phyloP scores from a whole-genome alignment of 2,797 vertebrate species.

The Dendrocincla fuliginosa region DNA sequence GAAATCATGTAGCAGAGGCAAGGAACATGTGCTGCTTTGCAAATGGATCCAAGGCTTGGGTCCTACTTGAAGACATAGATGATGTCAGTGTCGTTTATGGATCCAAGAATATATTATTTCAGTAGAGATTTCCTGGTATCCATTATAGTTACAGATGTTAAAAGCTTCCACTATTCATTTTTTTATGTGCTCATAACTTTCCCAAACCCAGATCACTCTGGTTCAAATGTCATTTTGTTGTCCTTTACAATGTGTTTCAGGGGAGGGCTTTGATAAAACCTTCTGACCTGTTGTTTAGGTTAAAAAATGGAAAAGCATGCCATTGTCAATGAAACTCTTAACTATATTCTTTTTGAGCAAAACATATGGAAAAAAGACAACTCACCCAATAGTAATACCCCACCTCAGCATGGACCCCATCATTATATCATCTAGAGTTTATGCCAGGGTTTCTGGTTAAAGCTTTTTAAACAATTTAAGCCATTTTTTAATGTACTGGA shows the following conservation, averaged over 20 bases:
- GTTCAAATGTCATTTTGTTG: background rate
- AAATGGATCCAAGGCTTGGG: background rate
- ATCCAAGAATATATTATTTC: background rate
- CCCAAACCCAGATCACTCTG: background rate
- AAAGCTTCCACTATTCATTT: background rate
- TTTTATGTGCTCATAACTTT: background rate
- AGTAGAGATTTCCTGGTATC: background rate
- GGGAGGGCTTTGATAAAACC: background rate
- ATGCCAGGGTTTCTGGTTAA: background rate
- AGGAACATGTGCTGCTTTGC: background rate
- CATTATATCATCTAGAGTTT: fast-evolving
- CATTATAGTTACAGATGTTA: background rate
- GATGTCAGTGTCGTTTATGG: background rate
- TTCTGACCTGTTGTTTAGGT: background rate
- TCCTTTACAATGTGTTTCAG: background rate
- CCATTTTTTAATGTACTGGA: background rate
- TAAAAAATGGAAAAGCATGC: background rate
- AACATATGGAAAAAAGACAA: background rate
- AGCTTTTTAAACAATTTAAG: background rate
- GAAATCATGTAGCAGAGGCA: background rate
- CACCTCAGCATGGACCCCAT: background rate
- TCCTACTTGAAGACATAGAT: background rate
- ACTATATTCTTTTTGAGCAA: background rate
- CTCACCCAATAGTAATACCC: background rate
- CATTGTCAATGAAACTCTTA: background rate